Evolutionary conservation across 2,113 vertebrate genomes (phyloP).

Genomic region (Vulpes lagopus): DNA sequence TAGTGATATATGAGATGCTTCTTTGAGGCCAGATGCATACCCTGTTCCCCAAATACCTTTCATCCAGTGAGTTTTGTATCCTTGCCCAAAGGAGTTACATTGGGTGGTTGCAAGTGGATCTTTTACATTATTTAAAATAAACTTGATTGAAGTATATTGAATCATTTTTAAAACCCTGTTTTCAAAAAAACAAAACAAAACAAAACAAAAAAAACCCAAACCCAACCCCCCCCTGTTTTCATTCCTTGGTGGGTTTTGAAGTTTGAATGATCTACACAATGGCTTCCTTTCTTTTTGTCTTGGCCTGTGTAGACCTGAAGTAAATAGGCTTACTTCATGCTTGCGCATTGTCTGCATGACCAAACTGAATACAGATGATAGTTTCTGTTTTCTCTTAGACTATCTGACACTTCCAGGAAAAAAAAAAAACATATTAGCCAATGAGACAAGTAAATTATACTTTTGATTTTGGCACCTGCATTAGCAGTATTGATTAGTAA

Average conservation of each 20-base stretch:
- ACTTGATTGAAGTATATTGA: not conserved
- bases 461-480: conserved; percentile 37
- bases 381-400: conserved; percentile 55
- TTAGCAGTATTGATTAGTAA: conserved; percentile 41
- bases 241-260: not conserved
- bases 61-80: not conserved
- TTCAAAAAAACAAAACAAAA: not conserved
- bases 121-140: conserved; percentile 55
- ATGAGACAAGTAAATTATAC: conserved; percentile 30
- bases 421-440: not conserved
- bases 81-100: not conserved
- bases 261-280: not conserved
- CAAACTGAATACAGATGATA: conserved; percentile 3
- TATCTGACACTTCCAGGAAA: not conserved
- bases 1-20: not conserved
- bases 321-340: conserved; percentile 34
- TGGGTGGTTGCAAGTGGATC: not conserved
- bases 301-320: conserved; percentile 20
- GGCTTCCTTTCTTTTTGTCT: conserved; percentile 57
- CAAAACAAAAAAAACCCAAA: too few species aligned
- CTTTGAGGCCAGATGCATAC: not conserved
- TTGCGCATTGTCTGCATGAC: conserved; percentile 40
- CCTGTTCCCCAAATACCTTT: not conserved
- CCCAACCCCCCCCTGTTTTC: too few species aligned
- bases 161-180: not conserved